phyloP scores from a whole-genome alignment of 2,888 invertebrate genomes.

The Corbicula japonica region DNA sequence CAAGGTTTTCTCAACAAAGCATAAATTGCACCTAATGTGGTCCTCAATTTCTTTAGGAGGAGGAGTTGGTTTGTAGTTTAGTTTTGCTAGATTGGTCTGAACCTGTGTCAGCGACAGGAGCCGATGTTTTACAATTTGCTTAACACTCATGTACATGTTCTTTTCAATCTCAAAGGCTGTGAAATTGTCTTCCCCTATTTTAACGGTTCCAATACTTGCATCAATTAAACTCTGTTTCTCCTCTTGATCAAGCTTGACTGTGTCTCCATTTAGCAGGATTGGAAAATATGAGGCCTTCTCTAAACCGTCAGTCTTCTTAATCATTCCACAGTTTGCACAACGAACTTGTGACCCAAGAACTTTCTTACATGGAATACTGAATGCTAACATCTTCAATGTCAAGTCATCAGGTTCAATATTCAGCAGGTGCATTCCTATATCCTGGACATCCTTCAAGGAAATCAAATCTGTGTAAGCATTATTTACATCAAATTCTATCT shows the following conservation, averaged over 20 bases:
- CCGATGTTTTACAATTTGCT: slow-evolving; percentile 2
- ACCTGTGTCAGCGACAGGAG: neutral
- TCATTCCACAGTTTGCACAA: slow-evolving; percentile 32
- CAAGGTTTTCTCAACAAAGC: neutral
- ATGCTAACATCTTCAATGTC: slow-evolving; percentile 10
- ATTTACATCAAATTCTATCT: neutral
- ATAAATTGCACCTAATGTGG: neutral
- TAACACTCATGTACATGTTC: slow-evolving; percentile 14
- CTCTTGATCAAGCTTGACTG: too few species aligned
- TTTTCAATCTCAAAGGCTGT: slow-evolving; percentile 16
- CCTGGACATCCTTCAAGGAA: neutral
- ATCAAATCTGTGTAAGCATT: slow-evolving; percentile 9
- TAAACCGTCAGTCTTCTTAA: neutral
- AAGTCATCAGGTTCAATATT: neutral
- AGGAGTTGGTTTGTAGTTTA: neutral
- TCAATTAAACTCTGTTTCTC: too few species aligned
- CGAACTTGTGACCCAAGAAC: slow-evolving; percentile 3
- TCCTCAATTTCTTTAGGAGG: slow-evolving; percentile 24
- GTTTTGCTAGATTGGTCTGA: slow-evolving; percentile 1
- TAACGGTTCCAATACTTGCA: slow-evolving; percentile 7
- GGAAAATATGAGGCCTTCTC: neutral
- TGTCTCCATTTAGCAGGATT: neutral
- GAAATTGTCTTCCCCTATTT: slow-evolving; percentile 5
- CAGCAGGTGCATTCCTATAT: neutral
- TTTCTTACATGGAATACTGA: neutral